Base-by-base conservation (phyloP, 35 echinoderm and acorn worm species). In the Holothuria glaberrima region DNA sequence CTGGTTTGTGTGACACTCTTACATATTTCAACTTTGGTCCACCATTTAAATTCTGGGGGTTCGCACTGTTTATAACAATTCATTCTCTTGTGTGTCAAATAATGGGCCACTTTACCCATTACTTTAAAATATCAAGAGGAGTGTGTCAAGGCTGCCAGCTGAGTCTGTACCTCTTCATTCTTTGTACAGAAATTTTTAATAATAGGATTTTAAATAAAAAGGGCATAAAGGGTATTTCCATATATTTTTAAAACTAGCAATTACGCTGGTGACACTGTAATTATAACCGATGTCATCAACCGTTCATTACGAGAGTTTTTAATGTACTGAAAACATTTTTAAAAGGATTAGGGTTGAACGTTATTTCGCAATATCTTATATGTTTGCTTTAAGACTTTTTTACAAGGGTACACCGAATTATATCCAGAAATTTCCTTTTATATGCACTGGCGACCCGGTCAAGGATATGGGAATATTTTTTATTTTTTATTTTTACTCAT, bases 11-110 rank as follows among this genome's bases (percentile, higher is more conserved):
- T 13, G 12, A 33, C 30, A 83, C 80, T 0, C 58, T 83, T 28
- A 30, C 50, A 57, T 83, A 14, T 63, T 83, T 83, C 30, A 83
- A 14, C 3, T 83, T 83, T 22, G 80, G 59, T 60, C 50, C 22
- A 9, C 4, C 60, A 6, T 30, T 83, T 2, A 30, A 9, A 28
- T 2, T 4, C 3, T 61, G 9, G 5, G 20, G 36, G 36, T 83
- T 25, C 25, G 56, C 12, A 60, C 20, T 17, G 0, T 83, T 9
- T 63, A 60, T 14, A 83, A 56, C 60, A 83, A 60, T n/a, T n/a
- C 56, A 4, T 33, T 54, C 21, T 54, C 80, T 83, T 83, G 52
- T 77, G 41, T 77, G 10, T 16, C 18, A 46, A 77, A 48, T 48
- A 46, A 77, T 50, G 73, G 66, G 6, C n/a, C 21, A 30, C 16